Evolutionary conservation across 2,113 vertebrate genomes (phyloP), one percentile per base, ranked within the genome.

Genomic region (Eptesicus fuscus): DNA sequence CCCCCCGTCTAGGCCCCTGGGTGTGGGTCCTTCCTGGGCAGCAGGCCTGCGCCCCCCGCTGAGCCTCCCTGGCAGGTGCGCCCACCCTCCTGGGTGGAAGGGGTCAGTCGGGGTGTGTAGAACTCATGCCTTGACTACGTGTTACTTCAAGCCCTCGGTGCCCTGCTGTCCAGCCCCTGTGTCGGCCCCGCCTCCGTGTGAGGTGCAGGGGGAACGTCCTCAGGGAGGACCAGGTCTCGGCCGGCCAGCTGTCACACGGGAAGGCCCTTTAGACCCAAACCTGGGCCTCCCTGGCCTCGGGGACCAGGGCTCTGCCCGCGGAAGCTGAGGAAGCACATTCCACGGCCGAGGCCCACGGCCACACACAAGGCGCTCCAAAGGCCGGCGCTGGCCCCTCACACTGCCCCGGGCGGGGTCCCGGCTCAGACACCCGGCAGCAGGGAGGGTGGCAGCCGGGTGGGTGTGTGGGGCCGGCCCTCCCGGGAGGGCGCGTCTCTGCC

Each of bases 201-300:
- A 73, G 59, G n/a, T 30, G 7, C 1, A 3, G 28, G 40, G 96
- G 96, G 79, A 73, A n/a, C 93, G 93, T 96, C 83, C 90, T 97
- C 96, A 88, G 94, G 97, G 96, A 97, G 95, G 95, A 95, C 93
- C 94, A 89, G 77, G 92, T 83, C 49, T 53, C 82, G 94, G 96
- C 95, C 88, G 59, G 84, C 7, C 95, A 87, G 96, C 96, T 96
- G 91, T 97, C 97, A 95, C 94, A 86, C 65, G 61, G 42, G 51
- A 89, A 93, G 95, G 96, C 91, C 87, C 94, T 97, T 98, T 97
- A 96, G 76, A 97, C 97, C 96, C 93, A 56, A 97, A 92, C 84
- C 97, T 96, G 95, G 40, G 32, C 61, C 97, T 94, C 87, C 92
- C 88, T 96, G 49, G 76, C 96, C 95, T 96, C 63, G 40, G 96